These are phyloP conservation scores for Ophiothrix spiculata DNA, from an alignment of 35 echinoderm and acorn worm genomes.

Conservation along the genomic window DNA sequence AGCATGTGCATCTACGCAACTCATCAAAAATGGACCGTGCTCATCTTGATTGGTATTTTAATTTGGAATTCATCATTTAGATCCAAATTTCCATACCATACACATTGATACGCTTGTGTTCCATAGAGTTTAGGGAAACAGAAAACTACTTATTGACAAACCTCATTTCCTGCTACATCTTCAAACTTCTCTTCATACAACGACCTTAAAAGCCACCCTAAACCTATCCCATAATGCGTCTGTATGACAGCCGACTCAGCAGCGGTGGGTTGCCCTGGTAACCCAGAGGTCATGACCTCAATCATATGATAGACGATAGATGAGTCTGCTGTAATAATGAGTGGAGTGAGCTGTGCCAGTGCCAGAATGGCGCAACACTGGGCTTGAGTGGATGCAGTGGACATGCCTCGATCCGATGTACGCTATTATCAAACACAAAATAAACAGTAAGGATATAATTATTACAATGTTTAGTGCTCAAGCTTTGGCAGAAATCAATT, in stretches of 20 bases:
- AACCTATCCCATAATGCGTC: conserved; percentile 20
- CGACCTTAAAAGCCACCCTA: background rate
- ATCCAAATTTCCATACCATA: no score
- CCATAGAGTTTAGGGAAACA: no score
- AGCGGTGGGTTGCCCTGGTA: conserved; percentile 25
- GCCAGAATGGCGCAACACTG: conserved; percentile 3
- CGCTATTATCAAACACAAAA: no score
- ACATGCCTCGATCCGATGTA: background rate
- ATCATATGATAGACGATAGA: conserved; percentile 5
- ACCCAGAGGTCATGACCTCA: conserved; percentile 5
- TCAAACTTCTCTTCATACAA: conserved; percentile 4
- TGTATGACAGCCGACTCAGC: background rate
- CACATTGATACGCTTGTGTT: no score
- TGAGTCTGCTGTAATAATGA: conserved; percentile 12
- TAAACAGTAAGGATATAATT: no score
- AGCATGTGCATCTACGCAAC: no score
- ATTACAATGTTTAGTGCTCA: no score
- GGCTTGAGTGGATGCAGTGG: background rate
- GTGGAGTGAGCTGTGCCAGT: conserved; percentile 9
- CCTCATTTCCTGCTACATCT: conserved; percentile 18
- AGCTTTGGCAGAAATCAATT: no score
- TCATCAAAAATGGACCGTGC: no score
- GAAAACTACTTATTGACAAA: no score
- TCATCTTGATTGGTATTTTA: no score
- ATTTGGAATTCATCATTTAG: no score